These are phyloP conservation scores for Clepsis dumicolana DNA, from an alignment of 2,888 invertebrate species.

Conservation along the genomic window DNA sequence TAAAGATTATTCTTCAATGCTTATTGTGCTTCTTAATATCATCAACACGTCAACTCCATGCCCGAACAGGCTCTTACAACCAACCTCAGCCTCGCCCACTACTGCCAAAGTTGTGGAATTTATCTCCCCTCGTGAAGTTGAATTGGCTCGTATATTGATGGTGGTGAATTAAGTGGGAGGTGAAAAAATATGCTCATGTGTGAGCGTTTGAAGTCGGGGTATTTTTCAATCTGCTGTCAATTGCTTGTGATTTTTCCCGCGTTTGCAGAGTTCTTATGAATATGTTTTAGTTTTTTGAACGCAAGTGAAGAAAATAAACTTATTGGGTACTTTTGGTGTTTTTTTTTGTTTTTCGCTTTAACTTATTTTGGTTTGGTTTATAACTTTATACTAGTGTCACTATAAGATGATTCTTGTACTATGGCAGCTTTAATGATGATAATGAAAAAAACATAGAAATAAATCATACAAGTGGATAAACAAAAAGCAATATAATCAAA, in stretches of 20 bases:
- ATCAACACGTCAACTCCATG: not conserved
- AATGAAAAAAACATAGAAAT: no score
- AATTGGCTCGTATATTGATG: slow-evolving; percentile 31
- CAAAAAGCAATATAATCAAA: no score
- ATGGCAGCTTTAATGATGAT: no score
- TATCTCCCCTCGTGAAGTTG: slow-evolving; percentile 34
- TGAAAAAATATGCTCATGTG: slow-evolving; percentile 34
- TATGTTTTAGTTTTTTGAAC: not conserved
- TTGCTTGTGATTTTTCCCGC: not conserved
- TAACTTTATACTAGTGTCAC: no score
- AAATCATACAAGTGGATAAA: no score
- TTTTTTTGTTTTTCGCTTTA: no score
- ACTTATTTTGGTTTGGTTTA: no score
- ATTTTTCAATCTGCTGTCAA: not conserved
- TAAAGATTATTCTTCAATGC: no score
- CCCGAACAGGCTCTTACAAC: slow-evolving; percentile 15
- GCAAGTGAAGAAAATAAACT: no score
- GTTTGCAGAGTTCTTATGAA: not conserved
- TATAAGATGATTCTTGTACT: no score
- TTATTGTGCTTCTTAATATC: not conserved
- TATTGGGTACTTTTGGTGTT: no score
- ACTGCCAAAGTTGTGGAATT: slow-evolving; percentile 32
- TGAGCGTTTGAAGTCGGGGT: not conserved
- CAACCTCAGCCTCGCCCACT: slow-evolving; percentile 9
- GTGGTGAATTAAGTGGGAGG: slow-evolving; percentile 26